Conservation (phyloP, 2,888 invertebrate species). For the Minunthozetes semirufus region DNA sequence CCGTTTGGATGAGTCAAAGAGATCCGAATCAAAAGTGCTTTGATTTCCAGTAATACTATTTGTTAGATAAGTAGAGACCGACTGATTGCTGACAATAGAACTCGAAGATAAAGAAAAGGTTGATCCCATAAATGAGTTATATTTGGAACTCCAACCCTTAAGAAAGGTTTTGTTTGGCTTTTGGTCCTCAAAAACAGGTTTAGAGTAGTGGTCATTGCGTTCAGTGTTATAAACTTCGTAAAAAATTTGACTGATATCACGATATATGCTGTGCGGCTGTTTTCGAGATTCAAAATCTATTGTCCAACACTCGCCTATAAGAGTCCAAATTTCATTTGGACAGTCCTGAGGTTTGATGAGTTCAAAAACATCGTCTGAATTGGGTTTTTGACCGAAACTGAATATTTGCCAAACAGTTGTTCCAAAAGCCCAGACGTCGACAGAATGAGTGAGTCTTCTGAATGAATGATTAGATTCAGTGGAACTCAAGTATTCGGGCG, state of each 20-base stretch:
- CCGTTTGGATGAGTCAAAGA: not conserved
- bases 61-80: constrained; percentile 18
- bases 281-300: constrained; percentile 53
- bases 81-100: constrained; percentile 16
- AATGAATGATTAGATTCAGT: constrained; percentile 51
- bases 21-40: constrained; percentile 6
- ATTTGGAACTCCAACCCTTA: constrained; percentile 2
- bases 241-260: constrained; percentile 71
- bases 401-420: constrained; percentile 91
- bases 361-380: constrained; percentile 54
- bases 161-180: not conserved
- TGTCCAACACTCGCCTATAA: constrained; percentile 49
- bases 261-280: constrained; percentile 75
- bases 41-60: constrained; percentile 23
- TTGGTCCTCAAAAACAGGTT: constrained; percentile 5
- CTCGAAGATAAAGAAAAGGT: not conserved
- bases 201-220: constrained; percentile 55
- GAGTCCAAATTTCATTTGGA: constrained; percentile 64
- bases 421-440: constrained; percentile 85
- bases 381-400: constrained; percentile 60
- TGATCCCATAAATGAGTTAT: not conserved
- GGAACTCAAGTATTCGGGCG: constrained; percentile 58
- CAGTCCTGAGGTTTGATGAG: constrained; percentile 63
- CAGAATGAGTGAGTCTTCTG: constrained; percentile 49
- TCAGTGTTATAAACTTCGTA: constrained; percentile 64